Evolutionary conservation across 2,113 vertebrate genomes (phyloP).

Genomic region (human): DNA sequence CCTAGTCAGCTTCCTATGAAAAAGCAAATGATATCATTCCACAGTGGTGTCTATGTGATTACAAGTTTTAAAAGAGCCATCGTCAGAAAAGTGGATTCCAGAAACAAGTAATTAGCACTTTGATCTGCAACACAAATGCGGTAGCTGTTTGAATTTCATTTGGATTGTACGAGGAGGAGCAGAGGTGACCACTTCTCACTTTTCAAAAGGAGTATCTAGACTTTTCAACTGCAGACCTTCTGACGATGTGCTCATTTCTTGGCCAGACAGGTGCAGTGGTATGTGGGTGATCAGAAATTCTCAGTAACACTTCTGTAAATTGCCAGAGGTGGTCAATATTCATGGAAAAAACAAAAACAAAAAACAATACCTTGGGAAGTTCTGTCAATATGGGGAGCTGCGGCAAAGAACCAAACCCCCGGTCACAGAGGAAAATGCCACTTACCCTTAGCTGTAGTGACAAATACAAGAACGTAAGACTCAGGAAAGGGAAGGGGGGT

Average conservation of each 20-base stretch:
- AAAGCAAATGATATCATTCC: constrained; percentile 76
- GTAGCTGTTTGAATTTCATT: constrained; percentile 53
- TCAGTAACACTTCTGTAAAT: not conserved
- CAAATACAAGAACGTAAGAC: constrained; percentile 55
- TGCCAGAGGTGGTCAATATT: constrained; percentile 58
- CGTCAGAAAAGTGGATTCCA: constrained; percentile 77
- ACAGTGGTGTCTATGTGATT: constrained; percentile 74
- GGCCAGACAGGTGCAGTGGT: not conserved
- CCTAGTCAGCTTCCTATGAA: constrained; percentile 72
- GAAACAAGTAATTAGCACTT: constrained; percentile 77
- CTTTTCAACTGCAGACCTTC: not conserved
- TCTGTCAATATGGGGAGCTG: not conserved
- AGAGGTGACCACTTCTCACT: not conserved
- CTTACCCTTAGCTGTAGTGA: constrained; percentile 60
- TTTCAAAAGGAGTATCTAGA: not conserved
- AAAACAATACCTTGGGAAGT: constrained; percentile 75
- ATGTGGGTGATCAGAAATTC: not conserved
- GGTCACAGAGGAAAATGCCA: constrained; percentile 71
- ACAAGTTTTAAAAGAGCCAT: constrained; percentile 75
- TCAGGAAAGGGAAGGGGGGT: constrained; percentile 79
- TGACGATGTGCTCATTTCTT: not conserved
- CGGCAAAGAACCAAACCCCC: constrained; percentile 59
- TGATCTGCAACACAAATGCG: constrained; percentile 59
- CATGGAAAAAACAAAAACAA: not conserved
- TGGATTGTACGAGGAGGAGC: constrained; percentile 30